Evolutionary conservation across 2,113 vertebrate species (phyloP), one percentile per base, ranked within the genome.

Genomic region (Scatophagus argus): DNA sequence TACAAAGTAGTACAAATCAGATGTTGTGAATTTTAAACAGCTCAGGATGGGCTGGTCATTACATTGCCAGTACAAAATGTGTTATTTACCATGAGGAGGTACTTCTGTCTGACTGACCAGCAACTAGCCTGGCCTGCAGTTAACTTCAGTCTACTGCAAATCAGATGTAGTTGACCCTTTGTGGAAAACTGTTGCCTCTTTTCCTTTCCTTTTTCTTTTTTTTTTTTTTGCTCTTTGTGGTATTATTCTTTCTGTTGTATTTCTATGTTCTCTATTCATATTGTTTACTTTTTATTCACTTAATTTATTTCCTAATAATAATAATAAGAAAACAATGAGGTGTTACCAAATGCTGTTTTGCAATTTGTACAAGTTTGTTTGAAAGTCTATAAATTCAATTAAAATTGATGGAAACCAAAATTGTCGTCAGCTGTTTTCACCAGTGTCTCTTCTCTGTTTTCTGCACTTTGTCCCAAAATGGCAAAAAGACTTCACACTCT

Each of bases 341-440:
- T 90, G 84, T 94, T 93, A 91, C 87, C 88, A 89, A 93, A 94
- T 91, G 84, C 87, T 90, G 91, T 93, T 94, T 94, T 93, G 90
- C 92, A 90, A 93, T 95, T 95, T 95, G 92, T 94, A 94, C 90
- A 87, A 92, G 87, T 92, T 93, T 90, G 88, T 93, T 94, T 94
- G 77, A 91, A 90, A 91, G 89, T 93, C 91, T 93, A 90, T 92
- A 82, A 93, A 91, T 92, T 92, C 87, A 94, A 94, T 94, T 93
- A 94, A 95, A 93, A 92, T 91, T 71, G 87, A 92, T 91, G 74
- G 73, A 92, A 91, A 87, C 77, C 54, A 84, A 83, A 39, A 0
- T 25, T 23, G 16, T 54, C 65, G n/a, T 72, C 12, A 3, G 6
- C 17, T 65, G 10, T 49, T 38, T 43, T 58, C 29, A 41, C 23